Evolutionary conservation across 2,113 vertebrate species (phyloP), one percentile per base, ranked within the genome.

Genomic region (Eclectus roratus): DNA sequence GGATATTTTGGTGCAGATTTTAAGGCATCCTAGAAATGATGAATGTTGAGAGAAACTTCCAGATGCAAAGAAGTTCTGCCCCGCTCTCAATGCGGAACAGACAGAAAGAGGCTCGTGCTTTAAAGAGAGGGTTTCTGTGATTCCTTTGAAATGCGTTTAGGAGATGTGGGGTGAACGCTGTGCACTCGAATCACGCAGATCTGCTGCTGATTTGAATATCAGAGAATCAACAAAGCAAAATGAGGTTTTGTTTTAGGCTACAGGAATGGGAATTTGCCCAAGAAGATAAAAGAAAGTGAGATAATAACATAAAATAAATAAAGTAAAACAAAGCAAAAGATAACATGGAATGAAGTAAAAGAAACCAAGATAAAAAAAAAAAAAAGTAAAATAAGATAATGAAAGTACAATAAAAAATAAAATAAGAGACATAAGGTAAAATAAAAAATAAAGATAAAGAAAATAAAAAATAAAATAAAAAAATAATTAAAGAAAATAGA

Each of bases 31-130:
- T 95, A 52, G 8, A 74, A 33, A 80, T 95, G 91, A 85, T 82
- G n/a, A 66, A 94, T n/a, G 82, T 50, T 76, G 64, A 1, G 56
- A 80, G 95, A 94, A 92, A 87, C 87, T 94, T 95, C 93, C 85
- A 94, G 95, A 91, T 65, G 9, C 83, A 43, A 5, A 73, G 79
- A 68, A 92, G 65, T 74, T 41, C 58, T 64, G 90, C 24, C 90
- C n/a, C 18, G 16, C 33, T 65, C 80, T 71, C 7, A 49, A 28
- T 37, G 84, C 64, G 44, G 53, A 91, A 43, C 61, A 76, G 80
- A 10, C 60, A 66, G 83, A 63, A 29, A 80, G 88, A 76, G 49
- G 81, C 82, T 89, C 9, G 17, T 23, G 77, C 79, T 88, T 63
- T 49, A 41, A 78, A 74, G 60, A 74, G 60, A 83, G 47, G 55